Base-by-base conservation (phyloP, 2,888 invertebrate species). In the Odontothrips loti region DNA sequence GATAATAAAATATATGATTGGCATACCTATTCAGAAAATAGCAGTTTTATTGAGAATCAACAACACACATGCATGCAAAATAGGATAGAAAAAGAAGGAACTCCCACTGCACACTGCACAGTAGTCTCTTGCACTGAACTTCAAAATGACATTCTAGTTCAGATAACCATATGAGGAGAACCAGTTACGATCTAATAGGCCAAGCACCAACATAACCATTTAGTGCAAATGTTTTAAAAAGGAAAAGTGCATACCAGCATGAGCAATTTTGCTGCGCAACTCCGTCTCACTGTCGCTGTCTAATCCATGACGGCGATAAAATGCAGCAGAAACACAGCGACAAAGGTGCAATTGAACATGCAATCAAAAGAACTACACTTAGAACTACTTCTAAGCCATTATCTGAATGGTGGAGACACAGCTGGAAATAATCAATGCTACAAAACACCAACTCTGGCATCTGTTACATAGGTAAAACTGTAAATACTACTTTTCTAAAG, bases 241-340 rank as follows among this genome's bases (percentile, higher is more conserved):
- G 23, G 34, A 48, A 80, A 80, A 58, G 48, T 75, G 68, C 80
- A 80, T 81, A 81, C 82, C 82, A 79, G 80, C 68, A 15, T 81
- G 82, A n/a, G 81, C 43, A 43, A 81, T 47, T 80, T 79, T 79
- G 80, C 79, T 48, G 68, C 68, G 80, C 75, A 58, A 68, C 79
- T 82, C 83, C 82, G 82, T 80, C 81, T 83, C 82, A 82, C 81
- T 79, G 34, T 82, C 83, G 79, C 82, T 83, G 82, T 83, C 83
- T 83, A 82, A 79, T 79, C 51, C 68, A 75, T 12, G 68, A 75
- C 27, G 68, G 23, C 27, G 27, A 27, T 27, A 75, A 12, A 75
- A 27, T 75, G 68, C 27, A 75, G 68, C 68, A 75, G 4, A 75
- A 10, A 75, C 8, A 27, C 68, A 75, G 68, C 68, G 27, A 75